Evolutionary conservation across 2,888 invertebrate species (phyloP).

Genomic region (Mermis nigrescens): DNA sequence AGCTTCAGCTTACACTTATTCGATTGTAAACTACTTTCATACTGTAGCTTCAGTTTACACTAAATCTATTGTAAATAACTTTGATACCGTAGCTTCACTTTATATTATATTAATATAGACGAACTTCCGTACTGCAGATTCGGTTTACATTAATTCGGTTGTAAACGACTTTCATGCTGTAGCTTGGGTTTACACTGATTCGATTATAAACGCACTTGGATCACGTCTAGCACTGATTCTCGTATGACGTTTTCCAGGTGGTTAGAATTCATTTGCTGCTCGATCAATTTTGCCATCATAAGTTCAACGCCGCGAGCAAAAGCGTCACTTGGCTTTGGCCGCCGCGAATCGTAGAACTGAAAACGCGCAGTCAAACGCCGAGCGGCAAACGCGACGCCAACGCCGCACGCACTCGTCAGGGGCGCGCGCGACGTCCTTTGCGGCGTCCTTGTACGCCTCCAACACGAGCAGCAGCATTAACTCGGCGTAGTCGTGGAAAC

Average conservation of each 20-base stretch:
- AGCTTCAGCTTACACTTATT: too few species aligned
- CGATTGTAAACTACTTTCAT: too few species aligned
- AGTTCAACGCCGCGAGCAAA: conserved; percentile 75
- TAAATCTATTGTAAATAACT: too few species aligned
- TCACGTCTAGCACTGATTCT: background rate
- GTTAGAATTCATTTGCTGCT: background rate
- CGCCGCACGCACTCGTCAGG: conserved; percentile 63
- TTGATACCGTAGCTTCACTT: too few species aligned
- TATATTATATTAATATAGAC: too few species aligned
- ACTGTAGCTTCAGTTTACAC: too few species aligned
- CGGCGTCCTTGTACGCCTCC: conserved; percentile 52
- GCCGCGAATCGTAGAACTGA: conserved; percentile 64
- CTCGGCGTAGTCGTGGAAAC: conserved; percentile 73
- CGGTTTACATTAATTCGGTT: too few species aligned
- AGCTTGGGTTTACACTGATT: too few species aligned
- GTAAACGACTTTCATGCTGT: too few species aligned
- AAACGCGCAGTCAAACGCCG: conserved; percentile 52
- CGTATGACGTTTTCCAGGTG: background rate
- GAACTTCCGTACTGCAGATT: too few species aligned
- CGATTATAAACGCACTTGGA: too few species aligned
- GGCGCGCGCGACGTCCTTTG: conserved; percentile 51
- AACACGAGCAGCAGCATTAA: conserved; percentile 69
- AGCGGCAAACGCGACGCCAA: conserved; percentile 63
- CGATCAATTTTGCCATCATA: conserved; percentile 46
- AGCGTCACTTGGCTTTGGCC: conserved; percentile 63